A percentile compares a stretch with the other conserved stretches of the same genome.
phyloP scores from a whole-genome alignment of 2,888 invertebrate genomes.

The Campoletis raptor region DNA sequence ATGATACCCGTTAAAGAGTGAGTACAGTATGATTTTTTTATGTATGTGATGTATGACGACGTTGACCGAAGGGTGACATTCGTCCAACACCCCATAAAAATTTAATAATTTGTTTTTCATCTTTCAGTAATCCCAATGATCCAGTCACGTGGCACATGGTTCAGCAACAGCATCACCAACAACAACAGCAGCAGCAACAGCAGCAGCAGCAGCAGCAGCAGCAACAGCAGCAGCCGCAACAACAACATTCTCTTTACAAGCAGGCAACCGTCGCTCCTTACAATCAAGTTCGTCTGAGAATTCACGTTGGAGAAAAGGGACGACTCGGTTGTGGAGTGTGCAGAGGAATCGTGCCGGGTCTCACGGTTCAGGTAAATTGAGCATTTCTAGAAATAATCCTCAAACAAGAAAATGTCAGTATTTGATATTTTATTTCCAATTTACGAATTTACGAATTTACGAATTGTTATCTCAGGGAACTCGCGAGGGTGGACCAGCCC shows the following conservation, averaged over 20 bases:
- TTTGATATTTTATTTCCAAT: not conserved
- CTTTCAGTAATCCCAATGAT: conserved; percentile 89
- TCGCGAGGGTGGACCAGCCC: conserved; percentile 94
- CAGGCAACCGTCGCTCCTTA: conserved; percentile 87
- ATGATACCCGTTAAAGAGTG: conserved; percentile 98
- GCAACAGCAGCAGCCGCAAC: conserved; percentile 85
- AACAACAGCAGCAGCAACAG: conserved; percentile 84
- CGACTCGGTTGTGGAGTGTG: conserved; percentile 93
- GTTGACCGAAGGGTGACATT: too few species aligned
- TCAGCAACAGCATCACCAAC: conserved; percentile 86
- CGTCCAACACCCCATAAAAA: too few species aligned
- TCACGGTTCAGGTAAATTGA: conserved; percentile 82
- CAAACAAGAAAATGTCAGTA: not conserved
- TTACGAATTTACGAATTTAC: conserved; percentile 80
- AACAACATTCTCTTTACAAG: conserved; percentile 76
- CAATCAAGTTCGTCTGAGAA: conserved; percentile 90
- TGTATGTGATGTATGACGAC: too few species aligned
- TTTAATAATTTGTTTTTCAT: conserved; percentile 55
- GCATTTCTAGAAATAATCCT: not conserved
- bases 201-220: conserved; percentile 79
- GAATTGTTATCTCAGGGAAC: conserved; percentile 91
- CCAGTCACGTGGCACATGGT: conserved; percentile 95
- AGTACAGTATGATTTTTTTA: conserved; percentile 83
- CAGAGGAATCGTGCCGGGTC: conserved; percentile 82
- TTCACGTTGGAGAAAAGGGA: conserved; percentile 92